These are phyloP conservation scores for Chloropsis cyanopogon DNA, from an alignment of 2,113 vertebrate genomes.

Conservation along the genomic window DNA sequence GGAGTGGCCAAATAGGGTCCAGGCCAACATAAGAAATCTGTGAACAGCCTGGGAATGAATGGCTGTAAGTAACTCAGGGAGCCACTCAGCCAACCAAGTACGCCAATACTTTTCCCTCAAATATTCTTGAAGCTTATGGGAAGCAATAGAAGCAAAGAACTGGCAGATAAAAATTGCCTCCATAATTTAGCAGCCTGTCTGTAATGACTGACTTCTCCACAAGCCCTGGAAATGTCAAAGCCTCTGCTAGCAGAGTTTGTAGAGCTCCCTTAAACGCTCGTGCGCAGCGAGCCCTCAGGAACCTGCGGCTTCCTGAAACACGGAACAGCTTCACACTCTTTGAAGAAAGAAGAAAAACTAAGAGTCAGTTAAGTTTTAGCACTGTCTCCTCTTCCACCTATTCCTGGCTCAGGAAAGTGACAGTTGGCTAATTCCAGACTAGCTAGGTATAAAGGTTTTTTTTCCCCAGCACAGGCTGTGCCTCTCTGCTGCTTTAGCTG, in stretches of 20 bases:
- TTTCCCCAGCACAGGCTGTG: background rate
- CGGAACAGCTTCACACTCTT: background rate
- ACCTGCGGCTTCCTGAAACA: background rate
- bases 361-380: background rate
- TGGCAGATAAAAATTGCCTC: conserved; percentile 3
- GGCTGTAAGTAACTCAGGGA: background rate
- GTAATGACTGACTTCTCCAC: background rate
- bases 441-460: background rate
- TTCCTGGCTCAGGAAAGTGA: background rate
- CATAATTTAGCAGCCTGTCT: conserved; percentile 22
- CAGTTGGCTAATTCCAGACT: background rate
- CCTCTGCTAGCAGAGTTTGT: background rate
- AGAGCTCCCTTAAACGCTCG: background rate
- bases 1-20: background rate
- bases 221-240: background rate
- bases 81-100: background rate
- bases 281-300: background rate
- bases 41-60: background rate
- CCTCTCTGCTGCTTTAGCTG: background rate
- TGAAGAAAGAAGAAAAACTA: background rate
- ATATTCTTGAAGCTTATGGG: background rate
- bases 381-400: background rate
- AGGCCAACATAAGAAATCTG: background rate
- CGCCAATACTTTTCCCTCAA: background rate
- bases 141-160: background rate